phyloP scores from a whole-genome alignment of 2,888 invertebrate species.

The Leucania comma region DNA sequence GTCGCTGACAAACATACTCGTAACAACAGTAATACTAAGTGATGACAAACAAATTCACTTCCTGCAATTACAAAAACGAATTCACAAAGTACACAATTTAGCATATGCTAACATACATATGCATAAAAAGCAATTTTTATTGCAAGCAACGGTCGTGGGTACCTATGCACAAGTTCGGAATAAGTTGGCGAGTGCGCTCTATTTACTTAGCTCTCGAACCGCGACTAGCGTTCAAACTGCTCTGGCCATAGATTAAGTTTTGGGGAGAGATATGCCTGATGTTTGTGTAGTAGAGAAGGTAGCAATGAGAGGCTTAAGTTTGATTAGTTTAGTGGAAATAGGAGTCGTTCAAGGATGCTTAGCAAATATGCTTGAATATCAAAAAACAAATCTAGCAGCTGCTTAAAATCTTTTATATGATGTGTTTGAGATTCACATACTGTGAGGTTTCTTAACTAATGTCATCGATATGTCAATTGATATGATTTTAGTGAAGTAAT shows the following conservation, averaged over 20 bases:
- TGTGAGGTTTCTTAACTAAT: no score
- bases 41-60: not conserved
- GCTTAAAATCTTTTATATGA: no score
- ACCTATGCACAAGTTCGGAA: constrained; percentile 77
- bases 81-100: constrained; percentile 26
- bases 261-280: constrained; percentile 35
- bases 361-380: not conserved
- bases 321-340: constrained; percentile 7
- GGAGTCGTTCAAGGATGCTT: not conserved
- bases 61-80: constrained; percentile 19
- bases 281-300: not conserved
- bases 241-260: constrained; percentile 68
- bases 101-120: constrained; percentile 49
- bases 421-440: no score
- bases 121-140: constrained; percentile 76
- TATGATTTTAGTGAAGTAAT: no score
- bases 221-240: constrained; percentile 72
- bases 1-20: no score
- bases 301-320: not conserved
- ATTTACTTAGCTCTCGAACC: constrained; percentile 85
- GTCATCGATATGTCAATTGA: no score
- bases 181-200: constrained; percentile 80
- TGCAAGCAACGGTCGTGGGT: constrained; percentile 66
- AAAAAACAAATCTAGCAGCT: no score
- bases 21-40: no score